Evolutionary conservation across 2,113 vertebrate species (phyloP), one percentile per base, ranked within the genome.

Genomic region (Coreoperca whiteheadi): DNA sequence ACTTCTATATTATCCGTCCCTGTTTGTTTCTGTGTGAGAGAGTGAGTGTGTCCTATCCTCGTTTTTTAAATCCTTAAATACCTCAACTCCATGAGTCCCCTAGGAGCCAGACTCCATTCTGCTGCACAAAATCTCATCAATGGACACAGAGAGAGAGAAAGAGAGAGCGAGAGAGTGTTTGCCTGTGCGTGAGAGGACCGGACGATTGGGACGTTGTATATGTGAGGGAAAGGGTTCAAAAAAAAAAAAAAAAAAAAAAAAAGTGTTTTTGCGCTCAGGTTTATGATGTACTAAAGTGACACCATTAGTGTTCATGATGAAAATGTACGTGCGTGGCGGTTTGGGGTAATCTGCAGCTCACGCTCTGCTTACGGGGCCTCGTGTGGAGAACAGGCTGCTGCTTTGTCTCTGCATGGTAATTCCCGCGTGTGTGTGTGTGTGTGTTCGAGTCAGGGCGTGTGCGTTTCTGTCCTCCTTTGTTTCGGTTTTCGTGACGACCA

Each of bases 51-150:
- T 71, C 50, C 70, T n/a, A 5, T 70, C 21, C 43, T 87, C 4
- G 4, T 64, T 23, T 85, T 75, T 75, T 71, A 60, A 85, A 85
- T 82, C 79, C 64, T 70, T 75, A 76, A 85, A 85, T 59, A 79
- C 70, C 79, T 76, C 15, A 68, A 63, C 43, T 48, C 59, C 74
- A 48, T 8, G 34, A 53, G 41, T 71, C 70, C 82, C 64, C 7
- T 11, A 1, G 60, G 60, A 76, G 43, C 70, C 79, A 32, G 59
- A 59, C 30, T 51, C 15, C 21, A 65, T 53, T 60, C 64, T 70
- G 46, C 74, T 23, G 28, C 37, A 76, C 39, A 67, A 74, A 84
- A 70, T 66, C 67, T 59, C 74, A 70, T 74, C 69, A 70, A 30
- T 32, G 56, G 69, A 77, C 61, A n/a, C 3, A 0, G 57, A 43